phyloP scores from a whole-genome alignment of 1,140 invertebrate species.

The Melipona quadrifasciata region DNA sequence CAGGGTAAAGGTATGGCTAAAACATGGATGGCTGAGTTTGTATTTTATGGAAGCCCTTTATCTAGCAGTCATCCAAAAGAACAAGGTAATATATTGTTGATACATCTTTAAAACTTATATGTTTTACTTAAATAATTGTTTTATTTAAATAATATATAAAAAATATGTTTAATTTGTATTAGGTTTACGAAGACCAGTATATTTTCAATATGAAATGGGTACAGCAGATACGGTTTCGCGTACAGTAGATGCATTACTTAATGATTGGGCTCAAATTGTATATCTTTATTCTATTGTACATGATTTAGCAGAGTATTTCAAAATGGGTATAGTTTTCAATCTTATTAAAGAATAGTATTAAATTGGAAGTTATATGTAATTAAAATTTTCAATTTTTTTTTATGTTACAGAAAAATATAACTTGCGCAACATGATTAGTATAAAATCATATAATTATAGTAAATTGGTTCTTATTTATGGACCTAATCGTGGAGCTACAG shows the following conservation, averaged over 20 bases:
- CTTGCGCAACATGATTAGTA: conserved; percentile 84
- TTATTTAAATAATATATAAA: background rate
- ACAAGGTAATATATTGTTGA: conserved; percentile 84
- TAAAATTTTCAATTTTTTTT: conserved; percentile 22
- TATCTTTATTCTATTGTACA: conserved; percentile 93
- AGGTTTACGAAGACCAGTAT: conserved; percentile 91
- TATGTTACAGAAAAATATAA: conserved; percentile 84
- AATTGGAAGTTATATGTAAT: background rate
- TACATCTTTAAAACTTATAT: background rate
- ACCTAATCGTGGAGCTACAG: conserved; percentile 87
- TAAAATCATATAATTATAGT: conserved; percentile 93
- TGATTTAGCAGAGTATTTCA: conserved; percentile 88
- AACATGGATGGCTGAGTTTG: conserved; percentile 94
- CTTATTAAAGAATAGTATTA: background rate
- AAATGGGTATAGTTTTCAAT: conserved; percentile 80
- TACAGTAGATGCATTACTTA: conserved; percentile 91
- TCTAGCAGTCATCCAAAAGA: conserved; percentile 91
- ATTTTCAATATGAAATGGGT: conserved; percentile 93
- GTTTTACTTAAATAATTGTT: too few relatives aligned
- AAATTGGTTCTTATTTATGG: conserved; percentile 92
- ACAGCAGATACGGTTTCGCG: conserved; percentile 87
- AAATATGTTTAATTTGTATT: conserved; percentile 30
- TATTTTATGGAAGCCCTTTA: conserved; percentile 93
- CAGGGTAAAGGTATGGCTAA: conserved; percentile 88
- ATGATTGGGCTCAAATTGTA: conserved; percentile 95